Evolutionary conservation across 23 tunicate species (phyloP), one percentile per base, ranked within the genome.

Genomic region (Botrylloides violaceus): DNA sequence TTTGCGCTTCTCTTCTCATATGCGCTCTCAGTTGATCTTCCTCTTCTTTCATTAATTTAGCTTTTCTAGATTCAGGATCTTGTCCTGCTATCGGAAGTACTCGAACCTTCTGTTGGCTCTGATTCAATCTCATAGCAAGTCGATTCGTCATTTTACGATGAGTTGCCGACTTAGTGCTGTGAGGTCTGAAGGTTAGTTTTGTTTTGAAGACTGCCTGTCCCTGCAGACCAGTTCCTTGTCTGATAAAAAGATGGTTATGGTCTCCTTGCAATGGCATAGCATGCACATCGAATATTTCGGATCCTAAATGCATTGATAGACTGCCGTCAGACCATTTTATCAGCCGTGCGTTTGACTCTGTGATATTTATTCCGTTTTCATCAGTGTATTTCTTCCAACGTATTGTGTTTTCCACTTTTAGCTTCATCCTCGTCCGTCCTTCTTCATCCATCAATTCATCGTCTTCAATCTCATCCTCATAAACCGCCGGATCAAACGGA

Each of bases 391-490:
- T 92, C 76, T 59, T 74, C 98, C 98, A 92, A 48, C 98, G 58
- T 12, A 92, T 92, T 12, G 98, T 92, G 66, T 92, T 92, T 72
- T 92, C 98, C 20, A 92, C 98, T 80, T 91, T 72, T 31, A 72
- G 35, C 50, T 72, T 72, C 66, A 72, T 27, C 47, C 77, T 71
- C 2, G 92, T 92, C 38, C 98, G 80, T 75, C 98, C 98, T 63
- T 92, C 98, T 70, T 92, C 98, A 50, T 92, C 98, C 15, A 92
- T 70, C 48, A 84, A 32, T 29, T 92, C 98, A 59, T 92, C 98
- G 32, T 92, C 98, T 66, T 92, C 98, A 58, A 92, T 80, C 64
- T 92, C 98, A 71, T 92, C 98, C 65, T 92, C 98, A 57, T 92
- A 92, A 15, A 80, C 83, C 23, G 98, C 71, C 2, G 98, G 75